Conservation (phyloP, 2,888 invertebrate genomes). For the Parnassius glacialis region DNA sequence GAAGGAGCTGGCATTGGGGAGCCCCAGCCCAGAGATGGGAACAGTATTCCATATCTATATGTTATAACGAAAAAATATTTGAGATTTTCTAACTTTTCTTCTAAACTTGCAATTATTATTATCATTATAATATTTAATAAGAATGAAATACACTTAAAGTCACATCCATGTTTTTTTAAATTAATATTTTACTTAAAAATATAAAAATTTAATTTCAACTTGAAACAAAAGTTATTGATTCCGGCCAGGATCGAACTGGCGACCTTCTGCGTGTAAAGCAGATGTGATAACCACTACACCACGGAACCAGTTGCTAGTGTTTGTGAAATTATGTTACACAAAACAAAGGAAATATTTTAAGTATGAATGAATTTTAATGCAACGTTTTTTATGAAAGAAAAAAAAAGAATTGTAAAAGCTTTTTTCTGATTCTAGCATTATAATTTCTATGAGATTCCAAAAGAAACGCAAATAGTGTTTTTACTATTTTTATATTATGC, state of each 20-base stretch:
- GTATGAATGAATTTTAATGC: too few relatives aligned
- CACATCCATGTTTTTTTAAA: background rate
- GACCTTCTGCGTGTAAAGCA: conserved; percentile 68
- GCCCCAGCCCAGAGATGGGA: too few relatives aligned
- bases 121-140: background rate
- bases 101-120: background rate
- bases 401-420: too few relatives aligned
- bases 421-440: too few relatives aligned
- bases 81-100: too few relatives aligned
- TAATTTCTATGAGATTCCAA: too few relatives aligned
- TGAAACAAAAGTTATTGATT: conserved; percentile 28
- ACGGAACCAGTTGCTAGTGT: conserved; percentile 37
- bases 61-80: too few relatives aligned
- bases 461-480: too few relatives aligned
- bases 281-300: conserved; percentile 65
- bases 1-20: too few relatives aligned
- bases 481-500: too few relatives aligned
- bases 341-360: background rate
- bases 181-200: background rate
- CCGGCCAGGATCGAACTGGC: conserved; percentile 41
- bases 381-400: too few relatives aligned
- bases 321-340: conserved; percentile 11
- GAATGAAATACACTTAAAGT: background rate
- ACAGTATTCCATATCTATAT: too few relatives aligned
- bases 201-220: conserved; percentile 31